These are phyloP conservation scores for Acrocephalus arundinaceus DNA, from an alignment of 2,113 vertebrate species.

Conservation along the genomic window DNA sequence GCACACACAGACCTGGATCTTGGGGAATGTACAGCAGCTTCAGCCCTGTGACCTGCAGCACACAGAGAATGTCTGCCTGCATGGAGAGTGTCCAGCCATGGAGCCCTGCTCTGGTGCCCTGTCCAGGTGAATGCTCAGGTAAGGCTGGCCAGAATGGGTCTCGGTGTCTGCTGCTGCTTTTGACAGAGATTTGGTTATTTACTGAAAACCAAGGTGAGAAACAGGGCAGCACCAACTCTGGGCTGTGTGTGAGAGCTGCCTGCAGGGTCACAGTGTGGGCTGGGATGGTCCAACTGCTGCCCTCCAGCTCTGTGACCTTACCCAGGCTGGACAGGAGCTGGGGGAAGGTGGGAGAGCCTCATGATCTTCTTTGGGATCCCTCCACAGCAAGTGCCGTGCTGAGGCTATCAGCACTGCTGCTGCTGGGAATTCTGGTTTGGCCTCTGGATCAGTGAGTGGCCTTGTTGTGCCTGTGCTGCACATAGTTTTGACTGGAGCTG, in stretches of 20 bases:
- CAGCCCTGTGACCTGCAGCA: not conserved
- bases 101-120: accelerated
- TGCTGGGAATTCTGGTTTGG: not conserved
- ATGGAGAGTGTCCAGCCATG: accelerated
- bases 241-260: not conserved
- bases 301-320: not conserved
- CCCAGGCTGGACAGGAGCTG: not conserved
- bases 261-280: accelerated
- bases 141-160: accelerated
- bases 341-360: not conserved
- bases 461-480: not conserved
- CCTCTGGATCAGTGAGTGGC: not conserved
- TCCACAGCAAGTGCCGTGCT: not conserved
- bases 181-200: not conserved
- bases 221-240: not conserved
- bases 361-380: not conserved
- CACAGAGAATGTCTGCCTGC: not conserved
- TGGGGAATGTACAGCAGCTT: not conserved
- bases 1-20: not conserved
- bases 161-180: not conserved
- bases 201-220: not conserved
- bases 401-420: not conserved
- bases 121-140: not conserved
- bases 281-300: not conserved
- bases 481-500: not conserved